A percentile compares a stretch with the other conserved stretches of the same genome.
These are phyloP conservation scores for Tricholauxania praeusta DNA, from an alignment of 2,888 invertebrate genomes.

Conservation along the genomic window DNA sequence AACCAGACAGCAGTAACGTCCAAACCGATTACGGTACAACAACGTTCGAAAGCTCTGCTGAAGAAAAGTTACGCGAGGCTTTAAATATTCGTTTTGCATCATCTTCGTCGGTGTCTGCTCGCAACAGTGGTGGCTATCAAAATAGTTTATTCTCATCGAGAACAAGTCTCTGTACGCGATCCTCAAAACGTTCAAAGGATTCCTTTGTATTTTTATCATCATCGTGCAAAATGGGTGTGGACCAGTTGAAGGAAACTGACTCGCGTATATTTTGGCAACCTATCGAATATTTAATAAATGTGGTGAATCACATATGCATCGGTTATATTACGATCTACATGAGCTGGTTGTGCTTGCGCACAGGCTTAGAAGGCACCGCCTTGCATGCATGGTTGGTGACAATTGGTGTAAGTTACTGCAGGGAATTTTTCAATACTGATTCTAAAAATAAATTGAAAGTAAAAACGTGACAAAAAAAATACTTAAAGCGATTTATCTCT, in stretches of 20 bases:
- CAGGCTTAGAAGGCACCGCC: conserved; percentile 53
- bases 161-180: conserved; percentile 42
- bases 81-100: conserved; percentile 25
- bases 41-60: conserved; percentile 45
- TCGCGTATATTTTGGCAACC: conserved; percentile 48
- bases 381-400: conserved; percentile 64
- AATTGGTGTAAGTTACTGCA: conserved; percentile 57
- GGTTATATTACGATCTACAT: conserved; percentile 64
- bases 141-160: conserved; percentile 38
- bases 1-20: conserved; percentile 46
- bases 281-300: conserved; percentile 55
- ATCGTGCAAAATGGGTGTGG: conserved; percentile 51
- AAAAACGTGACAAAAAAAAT: too few relatives aligned
- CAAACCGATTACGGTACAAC: conserved; percentile 60
- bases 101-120: conserved; percentile 6
- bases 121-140: conserved; percentile 39
- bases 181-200: conserved; percentile 42
- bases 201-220: conserved; percentile 36
- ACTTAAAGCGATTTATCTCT: too few relatives aligned
- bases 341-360: conserved; percentile 57
- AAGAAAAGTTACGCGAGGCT: conserved; percentile 25
- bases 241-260: conserved; percentile 48
- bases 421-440: neutral
- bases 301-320: conserved; percentile 63
- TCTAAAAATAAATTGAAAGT: too few relatives aligned